Percentiles rank a stretch among this genome's conserved stretches.
phyloP scores from a whole-genome alignment of 2,113 vertebrate genomes.

The cattle (Bos taurus) region ARS-UCD2.0 NC_037335.1:13946501-13947000 shows the following conservation, averaged over 20 bases:
- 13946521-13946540: background rate
- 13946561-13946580: background rate
- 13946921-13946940: background rate
- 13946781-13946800: background rate
- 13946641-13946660: background rate
- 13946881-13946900: background rate
- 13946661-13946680: background rate
- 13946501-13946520: background rate
- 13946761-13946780: background rate
- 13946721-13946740: background rate
- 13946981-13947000: background rate
- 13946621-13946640: background rate
- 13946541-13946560: background rate
- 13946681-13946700: background rate
- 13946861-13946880: background rate
- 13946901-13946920: background rate
- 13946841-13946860: background rate
- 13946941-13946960: background rate
- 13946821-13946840: background rate
- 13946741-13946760: background rate
- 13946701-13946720: background rate
- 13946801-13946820: background rate
- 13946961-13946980: background rate
- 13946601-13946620: background rate
- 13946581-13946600: background rate